phyloP scores from a whole-genome alignment of 2,113 vertebrate species.

The Pangasianodon gigas region DNA sequence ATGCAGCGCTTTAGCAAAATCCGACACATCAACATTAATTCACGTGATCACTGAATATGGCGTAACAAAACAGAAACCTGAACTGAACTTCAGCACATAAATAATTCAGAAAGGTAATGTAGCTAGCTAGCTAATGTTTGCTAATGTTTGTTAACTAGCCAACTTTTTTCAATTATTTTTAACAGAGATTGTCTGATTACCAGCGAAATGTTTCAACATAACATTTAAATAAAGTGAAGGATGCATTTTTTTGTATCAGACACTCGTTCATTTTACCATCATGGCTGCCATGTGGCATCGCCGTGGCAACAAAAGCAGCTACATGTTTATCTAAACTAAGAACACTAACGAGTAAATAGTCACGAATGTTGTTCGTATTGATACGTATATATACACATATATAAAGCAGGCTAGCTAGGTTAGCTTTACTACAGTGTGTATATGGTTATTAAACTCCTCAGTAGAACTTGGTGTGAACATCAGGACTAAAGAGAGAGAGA shows the following conservation, averaged over 20 bases:
- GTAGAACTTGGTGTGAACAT: not conserved
- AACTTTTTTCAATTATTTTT: not conserved
- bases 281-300: not conserved
- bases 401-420: not conserved
- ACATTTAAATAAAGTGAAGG: not conserved
- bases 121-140: not conserved
- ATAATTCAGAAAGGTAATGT: not conserved
- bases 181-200: not conserved
- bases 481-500: not conserved
- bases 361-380: not conserved
- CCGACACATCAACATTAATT: too few species aligned
- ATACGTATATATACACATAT: not conserved
- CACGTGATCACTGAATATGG: not conserved
- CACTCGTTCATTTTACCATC: not conserved
- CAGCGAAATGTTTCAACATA: not conserved
- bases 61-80: not conserved
- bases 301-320: not conserved
- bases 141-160: not conserved
- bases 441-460: not conserved
- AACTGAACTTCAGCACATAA: not conserved
- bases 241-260: not conserved
- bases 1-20: too few species aligned
- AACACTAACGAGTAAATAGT: not conserved
- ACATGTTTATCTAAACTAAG: not conserved
- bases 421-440: not conserved